Conservation (phyloP, 2,113 vertebrate genomes). For the Vireo altiloquus region DNA sequence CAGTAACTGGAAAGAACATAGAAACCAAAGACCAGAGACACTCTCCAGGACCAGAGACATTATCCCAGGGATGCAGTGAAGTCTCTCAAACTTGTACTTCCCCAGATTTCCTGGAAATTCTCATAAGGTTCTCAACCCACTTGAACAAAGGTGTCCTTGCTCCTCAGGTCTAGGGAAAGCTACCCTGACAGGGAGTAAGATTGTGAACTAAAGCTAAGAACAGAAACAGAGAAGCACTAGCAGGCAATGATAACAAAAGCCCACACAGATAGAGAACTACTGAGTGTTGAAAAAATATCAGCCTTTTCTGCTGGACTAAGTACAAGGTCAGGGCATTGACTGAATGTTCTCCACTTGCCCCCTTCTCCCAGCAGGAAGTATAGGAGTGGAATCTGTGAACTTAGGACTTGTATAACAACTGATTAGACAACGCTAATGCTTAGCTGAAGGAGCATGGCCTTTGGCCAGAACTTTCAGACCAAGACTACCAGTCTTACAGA, state of each 20-base stretch:
- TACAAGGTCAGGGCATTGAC: not conserved
- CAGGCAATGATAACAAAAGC: not conserved
- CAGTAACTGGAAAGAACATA: not conserved
- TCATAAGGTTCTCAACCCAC: not conserved
- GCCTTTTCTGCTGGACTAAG: not conserved
- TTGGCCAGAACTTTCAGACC: not conserved
- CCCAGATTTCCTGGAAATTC: not conserved
- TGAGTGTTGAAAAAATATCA: not conserved
- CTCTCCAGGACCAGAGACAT: not conserved
- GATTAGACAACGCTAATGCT: not conserved
- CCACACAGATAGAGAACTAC: fast-evolving
- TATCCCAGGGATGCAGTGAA: not conserved
- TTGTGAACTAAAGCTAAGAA: not conserved
- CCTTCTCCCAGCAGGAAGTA: not conserved
- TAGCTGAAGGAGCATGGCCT: not conserved
- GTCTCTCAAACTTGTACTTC: not conserved
- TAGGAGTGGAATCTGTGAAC: not conserved
- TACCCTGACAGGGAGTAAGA: not conserved
- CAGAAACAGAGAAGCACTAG: not conserved
- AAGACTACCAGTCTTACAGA: not conserved
- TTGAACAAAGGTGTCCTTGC: not conserved
- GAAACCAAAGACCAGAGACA: not conserved
- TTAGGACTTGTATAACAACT: not conserved
- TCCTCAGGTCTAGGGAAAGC: not conserved
- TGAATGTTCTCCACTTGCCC: not conserved